Evolutionary conservation across 2,797 vertebrate genomes (phyloP).

Genomic region (Rhabdomys pumilio): DNA sequence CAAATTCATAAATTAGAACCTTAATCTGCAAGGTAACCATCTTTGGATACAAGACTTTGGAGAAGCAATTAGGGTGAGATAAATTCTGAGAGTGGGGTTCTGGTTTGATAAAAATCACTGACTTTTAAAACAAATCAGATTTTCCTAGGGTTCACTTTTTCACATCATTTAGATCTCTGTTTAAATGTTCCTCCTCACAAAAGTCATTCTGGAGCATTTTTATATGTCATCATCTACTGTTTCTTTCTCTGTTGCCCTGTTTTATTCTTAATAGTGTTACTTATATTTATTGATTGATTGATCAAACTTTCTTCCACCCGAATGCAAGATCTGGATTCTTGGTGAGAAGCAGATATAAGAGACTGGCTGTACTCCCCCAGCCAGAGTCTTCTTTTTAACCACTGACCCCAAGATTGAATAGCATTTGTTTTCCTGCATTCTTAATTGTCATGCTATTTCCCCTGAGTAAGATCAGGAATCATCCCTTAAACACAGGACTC

Average conservation of each 20-base stretch:
- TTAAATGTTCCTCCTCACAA: neutral
- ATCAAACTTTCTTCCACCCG: neutral
- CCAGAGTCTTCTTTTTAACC: neutral
- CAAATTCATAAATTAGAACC: neutral
- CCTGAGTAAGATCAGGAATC: neutral
- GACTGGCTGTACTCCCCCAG: neutral
- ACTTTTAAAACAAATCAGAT: neutral
- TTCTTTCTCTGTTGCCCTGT: neutral
- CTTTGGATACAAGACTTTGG: neutral
- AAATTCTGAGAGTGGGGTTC: too few species aligned
- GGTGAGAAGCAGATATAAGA: neutral
- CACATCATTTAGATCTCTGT: conserved; percentile 15
- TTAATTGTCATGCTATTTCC: neutral
- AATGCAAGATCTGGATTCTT: neutral
- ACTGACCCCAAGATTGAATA: neutral
- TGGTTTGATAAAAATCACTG: neutral
- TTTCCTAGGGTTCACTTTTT: neutral
- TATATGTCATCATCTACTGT: neutral
- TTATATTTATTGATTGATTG: neutral
- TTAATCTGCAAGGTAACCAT: neutral
- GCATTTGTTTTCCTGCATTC: neutral
- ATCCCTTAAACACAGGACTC: neutral
- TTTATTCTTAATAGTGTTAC: neutral
- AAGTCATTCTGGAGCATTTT: neutral
- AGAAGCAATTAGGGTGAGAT: neutral